phyloP scores from a whole-genome alignment of 1,140 invertebrate species.

The Panagrolaimus sp. region DNA sequence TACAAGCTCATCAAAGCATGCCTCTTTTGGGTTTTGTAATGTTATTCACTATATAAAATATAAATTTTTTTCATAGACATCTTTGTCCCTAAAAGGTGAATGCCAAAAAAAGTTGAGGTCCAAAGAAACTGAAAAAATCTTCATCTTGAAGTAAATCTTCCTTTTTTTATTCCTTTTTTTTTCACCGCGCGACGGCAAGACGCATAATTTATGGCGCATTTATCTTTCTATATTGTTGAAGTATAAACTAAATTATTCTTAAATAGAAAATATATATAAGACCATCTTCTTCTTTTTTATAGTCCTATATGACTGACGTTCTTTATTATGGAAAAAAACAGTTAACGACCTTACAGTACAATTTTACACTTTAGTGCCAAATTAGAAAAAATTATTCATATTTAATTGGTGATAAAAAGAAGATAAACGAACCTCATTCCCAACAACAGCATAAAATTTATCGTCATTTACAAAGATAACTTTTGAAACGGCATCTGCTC shows the following conservation, averaged over 20 bases:
- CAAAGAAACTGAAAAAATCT: too few relatives aligned
- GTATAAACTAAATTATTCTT: slow-evolving; percentile 1
- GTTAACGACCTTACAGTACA: neutral
- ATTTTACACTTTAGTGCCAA: neutral
- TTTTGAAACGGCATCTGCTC: slow-evolving; percentile 18
- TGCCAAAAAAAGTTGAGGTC: too few relatives aligned
- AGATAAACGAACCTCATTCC: slow-evolving; percentile 15
- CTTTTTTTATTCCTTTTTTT: too few relatives aligned
- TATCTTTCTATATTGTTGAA: neutral
- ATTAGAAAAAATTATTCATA: neutral
- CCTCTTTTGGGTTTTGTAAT: too few relatives aligned
- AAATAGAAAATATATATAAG: slow-evolving; percentile 13
- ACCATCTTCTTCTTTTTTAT: neutral
- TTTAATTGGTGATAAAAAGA: neutral
- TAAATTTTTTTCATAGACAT: too few relatives aligned
- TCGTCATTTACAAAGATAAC: slow-evolving; percentile 18
- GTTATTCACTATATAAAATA: too few relatives aligned
- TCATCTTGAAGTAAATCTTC: too few relatives aligned
- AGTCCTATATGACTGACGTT: slow-evolving; percentile 8
- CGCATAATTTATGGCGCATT: slow-evolving; percentile 14
- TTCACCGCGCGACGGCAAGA: neutral
- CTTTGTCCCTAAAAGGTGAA: too few relatives aligned
- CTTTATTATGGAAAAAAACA: slow-evolving; percentile 2
- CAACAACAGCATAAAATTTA: slow-evolving; percentile 17
- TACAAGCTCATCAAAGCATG: too few relatives aligned